These are phyloP conservation scores for Atherix ibis DNA, from an alignment of 2,888 invertebrate species.

Conservation along the genomic window DNA sequence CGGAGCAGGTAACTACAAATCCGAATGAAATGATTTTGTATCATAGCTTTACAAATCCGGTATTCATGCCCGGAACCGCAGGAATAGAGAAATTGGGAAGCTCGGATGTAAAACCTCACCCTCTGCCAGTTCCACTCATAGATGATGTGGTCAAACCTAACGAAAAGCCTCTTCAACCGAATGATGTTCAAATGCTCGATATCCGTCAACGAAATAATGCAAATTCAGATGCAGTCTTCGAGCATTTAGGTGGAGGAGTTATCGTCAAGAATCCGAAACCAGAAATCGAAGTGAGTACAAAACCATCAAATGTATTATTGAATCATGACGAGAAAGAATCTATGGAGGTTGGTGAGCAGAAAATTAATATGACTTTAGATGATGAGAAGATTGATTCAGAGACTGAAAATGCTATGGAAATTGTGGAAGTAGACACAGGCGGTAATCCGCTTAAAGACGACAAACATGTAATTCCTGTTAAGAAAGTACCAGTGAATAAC, in stretches of 20 bases:
- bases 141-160: constrained; percentile 28
- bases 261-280: constrained; percentile 26
- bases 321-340: neutral
- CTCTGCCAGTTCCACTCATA: constrained; percentile 43
- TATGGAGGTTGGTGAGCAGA: neutral
- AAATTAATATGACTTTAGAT: constrained; percentile 5
- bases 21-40: constrained; percentile 33
- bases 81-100: constrained; percentile 46
- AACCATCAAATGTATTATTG: neutral
- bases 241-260: constrained; percentile 31
- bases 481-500: too few species aligned
- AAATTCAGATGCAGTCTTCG: constrained; percentile 13
- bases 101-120: constrained; percentile 46
- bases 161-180: constrained; percentile 20
- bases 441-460: neutral
- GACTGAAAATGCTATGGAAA: neutral
- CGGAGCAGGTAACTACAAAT: constrained; percentile 8
- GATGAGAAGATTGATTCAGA: constrained; percentile 13
- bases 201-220: constrained; percentile 13
- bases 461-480: neutral
- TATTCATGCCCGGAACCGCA: constrained; percentile 41
- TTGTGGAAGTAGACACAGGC: constrained; percentile 1
- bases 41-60: constrained; percentile 51
- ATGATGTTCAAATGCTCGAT: neutral
- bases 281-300: neutral